Evolutionary conservation across 2,113 vertebrate genomes (phyloP).

Genomic region (Nipponia nippon): DNA sequence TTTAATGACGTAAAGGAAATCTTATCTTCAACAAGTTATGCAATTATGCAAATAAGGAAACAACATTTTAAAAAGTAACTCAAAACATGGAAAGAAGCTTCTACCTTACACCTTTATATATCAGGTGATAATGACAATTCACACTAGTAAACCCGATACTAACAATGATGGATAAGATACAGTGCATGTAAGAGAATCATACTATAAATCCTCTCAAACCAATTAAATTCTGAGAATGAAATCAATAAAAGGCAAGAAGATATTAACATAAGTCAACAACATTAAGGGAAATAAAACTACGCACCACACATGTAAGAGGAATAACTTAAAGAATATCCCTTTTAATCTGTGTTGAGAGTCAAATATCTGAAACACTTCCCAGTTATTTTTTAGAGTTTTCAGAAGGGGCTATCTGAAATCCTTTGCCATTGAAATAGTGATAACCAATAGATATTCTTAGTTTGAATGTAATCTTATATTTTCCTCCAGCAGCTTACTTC

Average conservation of each 20-base stretch:
- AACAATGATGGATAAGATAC: neutral
- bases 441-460: neutral
- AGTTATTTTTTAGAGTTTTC: neutral
- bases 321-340: neutral
- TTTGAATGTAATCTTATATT: neutral
- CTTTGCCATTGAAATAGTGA: neutral
- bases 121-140: neutral
- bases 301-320: neutral
- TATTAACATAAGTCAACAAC: neutral
- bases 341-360: neutral
- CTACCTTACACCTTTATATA: neutral
- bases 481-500: neutral
- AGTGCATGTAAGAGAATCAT: neutral
- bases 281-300: neutral
- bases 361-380: neutral
- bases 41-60: neutral
- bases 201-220: neutral
- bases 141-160: neutral
- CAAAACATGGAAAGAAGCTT: neutral
- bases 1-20: neutral
- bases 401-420: neutral
- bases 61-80: neutral
- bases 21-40: neutral
- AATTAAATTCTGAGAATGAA: constrained; percentile 18
- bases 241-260: neutral